Evolutionary conservation across 2,888 invertebrate genomes (phyloP).

Genomic region (Ophonus ardosiacus): DNA sequence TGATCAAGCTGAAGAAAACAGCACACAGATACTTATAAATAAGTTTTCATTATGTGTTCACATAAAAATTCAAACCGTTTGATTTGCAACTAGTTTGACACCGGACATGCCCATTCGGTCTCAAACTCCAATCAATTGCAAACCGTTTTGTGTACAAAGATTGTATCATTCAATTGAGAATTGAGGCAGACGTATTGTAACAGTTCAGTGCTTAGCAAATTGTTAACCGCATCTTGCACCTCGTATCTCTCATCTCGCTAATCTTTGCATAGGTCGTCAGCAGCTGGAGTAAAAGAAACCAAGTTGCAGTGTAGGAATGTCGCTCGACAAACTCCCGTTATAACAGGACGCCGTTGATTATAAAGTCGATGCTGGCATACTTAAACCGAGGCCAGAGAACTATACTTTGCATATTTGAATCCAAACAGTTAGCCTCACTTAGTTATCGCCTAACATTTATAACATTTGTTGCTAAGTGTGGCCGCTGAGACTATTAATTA

Average conservation of each 20-base stretch:
- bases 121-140: too few species aligned
- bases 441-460: neutral
- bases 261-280: neutral
- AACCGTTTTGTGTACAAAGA: too few species aligned
- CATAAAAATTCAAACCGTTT: too few species aligned
- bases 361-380: slow-evolving; percentile 53
- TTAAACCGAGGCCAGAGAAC: slow-evolving; percentile 21
- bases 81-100: too few species aligned
- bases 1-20: too few species aligned
- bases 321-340: slow-evolving; percentile 55
- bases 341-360: slow-evolving; percentile 54
- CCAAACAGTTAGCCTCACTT: neutral
- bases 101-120: too few species aligned
- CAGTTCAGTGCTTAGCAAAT: too few species aligned
- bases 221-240: neutral
- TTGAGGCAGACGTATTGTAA: too few species aligned
- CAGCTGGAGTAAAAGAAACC: neutral
- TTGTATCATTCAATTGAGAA: too few species aligned
- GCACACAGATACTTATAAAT: too few species aligned
- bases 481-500: neutral
- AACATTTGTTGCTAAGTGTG: neutral
- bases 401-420: slow-evolving; percentile 56
- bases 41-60: too few species aligned
- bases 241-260: neutral
- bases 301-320: slow-evolving; percentile 45